Evolutionary conservation across 2,113 vertebrate genomes (phyloP), one percentile per base, ranked within the genome.

Genomic region (Camarhynchus parvulus): DNA sequence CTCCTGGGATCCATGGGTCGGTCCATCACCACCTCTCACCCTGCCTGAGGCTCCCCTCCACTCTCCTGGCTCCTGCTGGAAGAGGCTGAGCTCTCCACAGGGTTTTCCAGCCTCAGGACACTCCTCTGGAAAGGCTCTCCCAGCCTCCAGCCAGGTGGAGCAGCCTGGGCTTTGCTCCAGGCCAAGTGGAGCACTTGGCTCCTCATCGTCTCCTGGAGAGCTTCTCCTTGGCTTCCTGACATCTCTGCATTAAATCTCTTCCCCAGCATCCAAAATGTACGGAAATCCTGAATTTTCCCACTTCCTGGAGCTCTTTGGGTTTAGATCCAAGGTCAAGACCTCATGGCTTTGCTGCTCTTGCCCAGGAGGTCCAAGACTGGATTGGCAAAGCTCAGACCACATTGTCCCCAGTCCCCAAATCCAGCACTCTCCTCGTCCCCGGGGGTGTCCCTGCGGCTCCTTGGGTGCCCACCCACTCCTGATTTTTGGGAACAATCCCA

Each of bases 181-280:
- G 91, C 85, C 82, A 87, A 80, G 73, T 61, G 79, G 89, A 92
- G 42, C 86, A 49, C 56, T 94, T 88, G 79, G 86, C 92, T 92
- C 9, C 50, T 58, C 30, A 0, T 24, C 39, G 4, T 33, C 69
- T 85, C 86, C 91, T 62, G 83, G 70, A 85, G 79, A 72, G 75
- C 66, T 75, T 55, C 7, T 2, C 44, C 1, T 21, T 41, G 82
- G 74, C 82, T 90, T 84, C 55, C 69, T 5, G 4, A 20, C 2
- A 0, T n/a, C 76, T 44, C n/a, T 1, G 0, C 30, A 3, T 47
- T 64, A 25, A 55, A 73, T 39, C 77, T 28, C 33, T 56, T 64
- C 75, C 46, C 44, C 50, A 69, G 59, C 49, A 33, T 50, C 78
- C 59, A 62, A 90, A 61, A 8, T 17, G 8, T 7, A 9, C 0